Evolutionary conservation across 2,113 vertebrate genomes (phyloP).

Genomic region (Nothobranchius kuhntae): DNA sequence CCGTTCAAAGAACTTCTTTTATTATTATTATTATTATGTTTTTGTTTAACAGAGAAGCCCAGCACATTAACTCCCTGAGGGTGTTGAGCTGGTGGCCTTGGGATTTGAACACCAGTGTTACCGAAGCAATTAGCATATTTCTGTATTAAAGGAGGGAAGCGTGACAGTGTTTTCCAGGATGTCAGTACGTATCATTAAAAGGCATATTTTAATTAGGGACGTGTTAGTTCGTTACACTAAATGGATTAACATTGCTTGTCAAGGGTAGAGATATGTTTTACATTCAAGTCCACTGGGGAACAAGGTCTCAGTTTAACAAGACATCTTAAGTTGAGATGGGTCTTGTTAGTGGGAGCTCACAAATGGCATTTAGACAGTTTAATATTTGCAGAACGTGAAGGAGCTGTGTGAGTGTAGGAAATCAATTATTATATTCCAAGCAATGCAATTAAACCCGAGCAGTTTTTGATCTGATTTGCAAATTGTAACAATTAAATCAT

Average conservation of each 20-base stretch:
- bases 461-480: constrained; percentile 42
- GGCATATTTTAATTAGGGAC: constrained; percentile 84
- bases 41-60: constrained; percentile 40
- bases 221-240: constrained; percentile 83
- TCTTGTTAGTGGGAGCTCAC: constrained; percentile 63
- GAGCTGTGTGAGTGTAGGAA: constrained; percentile 46
- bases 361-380: constrained; percentile 64
- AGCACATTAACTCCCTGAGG: constrained; percentile 61
- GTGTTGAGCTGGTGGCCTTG: constrained; percentile 60
- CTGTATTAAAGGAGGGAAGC: constrained; percentile 79
- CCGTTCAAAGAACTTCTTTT: constrained; percentile 12
- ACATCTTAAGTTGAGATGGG: constrained; percentile 69
- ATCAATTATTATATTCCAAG: constrained; percentile 58
- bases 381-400: constrained; percentile 57
- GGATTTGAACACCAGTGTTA: constrained; percentile 77
- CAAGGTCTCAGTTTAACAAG: constrained; percentile 77
- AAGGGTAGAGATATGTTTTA: constrained; percentile 80
- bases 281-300: constrained; percentile 78
- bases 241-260: constrained; percentile 84
- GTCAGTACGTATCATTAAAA: constrained; percentile 84
- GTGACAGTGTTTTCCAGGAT: constrained; percentile 80
- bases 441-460: constrained; percentile 27
- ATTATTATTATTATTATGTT: background rate
- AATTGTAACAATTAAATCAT: constrained; percentile 7
- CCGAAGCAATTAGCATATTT: constrained; percentile 87